Conservation (phyloP, 2,888 invertebrate genomes). For the Spisula subtruncata region DNA sequence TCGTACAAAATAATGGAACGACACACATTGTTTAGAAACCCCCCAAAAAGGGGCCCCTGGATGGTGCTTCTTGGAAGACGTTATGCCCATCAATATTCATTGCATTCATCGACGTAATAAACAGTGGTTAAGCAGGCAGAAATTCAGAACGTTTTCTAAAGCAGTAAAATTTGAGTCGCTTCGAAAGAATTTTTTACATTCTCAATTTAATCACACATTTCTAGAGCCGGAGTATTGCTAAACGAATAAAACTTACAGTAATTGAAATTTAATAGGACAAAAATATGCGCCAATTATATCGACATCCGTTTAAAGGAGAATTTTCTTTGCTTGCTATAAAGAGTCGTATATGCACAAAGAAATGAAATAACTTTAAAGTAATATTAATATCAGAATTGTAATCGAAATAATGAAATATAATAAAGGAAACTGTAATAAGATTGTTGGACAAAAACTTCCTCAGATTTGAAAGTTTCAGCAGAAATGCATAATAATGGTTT, state of each 20-base stretch:
- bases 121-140: constrained; percentile 26
- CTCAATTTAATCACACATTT: constrained; percentile 27
- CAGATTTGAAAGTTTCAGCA: too few species aligned
- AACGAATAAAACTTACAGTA: constrained; percentile 29
- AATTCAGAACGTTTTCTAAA: not conserved
- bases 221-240: constrained; percentile 17
- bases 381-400: not conserved
- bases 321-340: not conserved
- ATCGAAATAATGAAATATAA: not conserved
- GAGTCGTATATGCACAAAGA: constrained; percentile 11
- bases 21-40: constrained; percentile 25
- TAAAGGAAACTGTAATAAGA: too few species aligned
- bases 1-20: constrained; percentile 22
- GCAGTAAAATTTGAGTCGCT: constrained; percentile 26
- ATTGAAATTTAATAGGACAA: constrained; percentile 30
- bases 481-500: too few species aligned
- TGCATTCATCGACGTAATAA: constrained; percentile 3
- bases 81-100: constrained; percentile 27
- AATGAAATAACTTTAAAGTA: not conserved
- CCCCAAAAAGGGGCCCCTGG: constrained; percentile 20
- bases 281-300: constrained; percentile 22
- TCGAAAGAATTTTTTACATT: constrained; percentile 2
- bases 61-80: constrained; percentile 3
- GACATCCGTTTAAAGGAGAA: not conserved
- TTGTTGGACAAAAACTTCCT: too few species aligned